Base-by-base conservation (phyloP, 2,888 invertebrate species). In the Pachydiplax longipennis region DNA sequence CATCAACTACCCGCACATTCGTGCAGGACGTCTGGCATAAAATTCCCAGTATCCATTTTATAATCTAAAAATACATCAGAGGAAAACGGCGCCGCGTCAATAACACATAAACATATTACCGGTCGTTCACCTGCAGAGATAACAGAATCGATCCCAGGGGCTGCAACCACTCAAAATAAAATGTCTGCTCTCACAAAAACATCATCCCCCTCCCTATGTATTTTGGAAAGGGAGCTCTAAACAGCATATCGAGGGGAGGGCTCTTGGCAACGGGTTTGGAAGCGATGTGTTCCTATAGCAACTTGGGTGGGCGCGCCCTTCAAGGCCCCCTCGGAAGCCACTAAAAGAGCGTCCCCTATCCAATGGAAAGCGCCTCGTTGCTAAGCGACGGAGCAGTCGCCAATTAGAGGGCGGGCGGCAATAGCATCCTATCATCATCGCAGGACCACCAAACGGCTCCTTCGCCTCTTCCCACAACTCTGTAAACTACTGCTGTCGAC, bases 341-440 rank as follows among this genome's bases (percentile, higher is more conserved):
- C 87, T 22, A 8, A 35, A 22, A 48, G 35, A 25, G 25, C 31
- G 31, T 25, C 44, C 13, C 44, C 37, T 37, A 10, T n/a, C 82
- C 82, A 44, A 48, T 83, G 53, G 31, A 44, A 44, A 83, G 35
- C 35, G 83, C 53, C 83, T 83, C 83, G 83, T 87, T 87, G 87
- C 87, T 87, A 87, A 87, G 87, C 87, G 87, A 87, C 87, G 87
- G 61, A 87, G 87, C 87, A 87, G 87, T 87, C 87, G 87, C 87
- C 87, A 87, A 87, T 87, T 87, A 87, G 87, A 82, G 87, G 65
- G 61, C 53, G 83, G 35, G 83, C 61, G 87, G 87, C 87, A 65
- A 87, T 87, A 61, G 87, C 87, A 87, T 87, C 58, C 83, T 58
- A 61, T 83, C 87, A 87, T 61, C 87, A 87, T 87, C 87, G 87